phyloP scores from a whole-genome alignment of 2,888 invertebrate genomes.

The Amiota communis region DNA sequence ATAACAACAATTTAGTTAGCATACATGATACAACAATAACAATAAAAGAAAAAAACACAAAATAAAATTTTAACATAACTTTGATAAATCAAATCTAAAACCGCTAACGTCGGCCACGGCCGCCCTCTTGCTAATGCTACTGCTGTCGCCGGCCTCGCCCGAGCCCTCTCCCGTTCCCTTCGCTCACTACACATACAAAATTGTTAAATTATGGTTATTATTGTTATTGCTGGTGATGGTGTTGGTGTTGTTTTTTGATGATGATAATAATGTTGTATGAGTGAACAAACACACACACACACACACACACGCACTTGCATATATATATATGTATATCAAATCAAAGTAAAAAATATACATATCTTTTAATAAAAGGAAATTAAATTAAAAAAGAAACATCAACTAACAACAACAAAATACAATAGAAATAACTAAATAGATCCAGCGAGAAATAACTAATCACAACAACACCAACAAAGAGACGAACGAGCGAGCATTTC shows the following conservation, averaged over 20 bases:
- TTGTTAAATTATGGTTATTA: background rate
- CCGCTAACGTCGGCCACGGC: background rate
- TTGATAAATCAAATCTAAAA: constrained; percentile 3
- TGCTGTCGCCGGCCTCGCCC: background rate
- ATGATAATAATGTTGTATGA: too few relatives aligned
- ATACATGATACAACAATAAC: too few relatives aligned
- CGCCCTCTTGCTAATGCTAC: background rate
- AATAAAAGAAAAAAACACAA: too few relatives aligned
- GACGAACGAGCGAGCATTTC: background rate
- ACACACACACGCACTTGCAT: too few relatives aligned
- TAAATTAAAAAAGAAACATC: background rate
- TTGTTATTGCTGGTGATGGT: background rate
- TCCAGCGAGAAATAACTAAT: background rate
- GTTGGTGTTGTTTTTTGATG: too few relatives aligned
- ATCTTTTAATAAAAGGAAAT: constrained; percentile 21
- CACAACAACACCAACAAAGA: constrained; percentile 1
- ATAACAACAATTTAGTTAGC: too few relatives aligned
- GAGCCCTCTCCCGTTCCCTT: background rate
- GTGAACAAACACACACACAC: too few relatives aligned
- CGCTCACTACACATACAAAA: background rate
- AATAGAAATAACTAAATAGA: background rate
- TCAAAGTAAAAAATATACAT: too few relatives aligned
- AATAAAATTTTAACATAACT: constrained; percentile 2
- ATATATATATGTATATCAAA: too few relatives aligned
- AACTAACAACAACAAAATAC: background rate